Base-by-base conservation (phyloP, 2,797 vertebrate species). In the Gadopsis marmoratus region DNA sequence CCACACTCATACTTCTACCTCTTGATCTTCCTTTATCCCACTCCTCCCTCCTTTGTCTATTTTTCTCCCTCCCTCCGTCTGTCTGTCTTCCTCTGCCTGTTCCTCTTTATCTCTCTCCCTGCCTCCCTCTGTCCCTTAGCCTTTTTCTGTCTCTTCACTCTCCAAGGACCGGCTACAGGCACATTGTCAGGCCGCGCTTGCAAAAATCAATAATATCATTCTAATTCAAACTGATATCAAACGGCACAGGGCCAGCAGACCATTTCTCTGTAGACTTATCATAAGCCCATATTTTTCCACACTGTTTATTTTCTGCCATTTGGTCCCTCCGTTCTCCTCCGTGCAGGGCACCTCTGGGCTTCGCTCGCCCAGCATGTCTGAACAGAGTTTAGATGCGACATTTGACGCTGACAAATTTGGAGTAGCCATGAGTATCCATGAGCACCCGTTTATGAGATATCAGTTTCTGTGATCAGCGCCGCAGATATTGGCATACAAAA, bases 131-230 rank as follows among this genome's bases (percentile, higher is more conserved):
- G 79, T 89, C 78, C 64, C 71, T 80, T 81, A 2, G 65, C 70
- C 81, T 85, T 89, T 89, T 86, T 72, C 81, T 65, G 88, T 84
- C 78, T 88, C 81, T 69, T 70, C n/a, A 8, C 68, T 89, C 88
- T 86, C 86, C 3, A 51, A 75, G 88, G 88, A 89, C 83, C 72
- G 69, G 76, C 89, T 86, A 71, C 81, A 85, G 92, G 85, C 85
- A 6, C 74, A 79, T 89, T 90, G 90, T 91, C 88, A 81, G 78
- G 82, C 86, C 3, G 62, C 83, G 76, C 66, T 83, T 75, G 72
- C 83, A 78, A 88, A 93, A 93, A 94, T 94, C 91, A 88, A 93
- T 94, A 91, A 86, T 88, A 89, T 92, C 79, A 92, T 92, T 93
- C 86, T 89, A 91, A 93, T 92, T 92, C 91, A 91, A 92, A 89